phyloP scores from a whole-genome alignment of 2,113 vertebrate species.

The Brevimyrus niger region DNA sequence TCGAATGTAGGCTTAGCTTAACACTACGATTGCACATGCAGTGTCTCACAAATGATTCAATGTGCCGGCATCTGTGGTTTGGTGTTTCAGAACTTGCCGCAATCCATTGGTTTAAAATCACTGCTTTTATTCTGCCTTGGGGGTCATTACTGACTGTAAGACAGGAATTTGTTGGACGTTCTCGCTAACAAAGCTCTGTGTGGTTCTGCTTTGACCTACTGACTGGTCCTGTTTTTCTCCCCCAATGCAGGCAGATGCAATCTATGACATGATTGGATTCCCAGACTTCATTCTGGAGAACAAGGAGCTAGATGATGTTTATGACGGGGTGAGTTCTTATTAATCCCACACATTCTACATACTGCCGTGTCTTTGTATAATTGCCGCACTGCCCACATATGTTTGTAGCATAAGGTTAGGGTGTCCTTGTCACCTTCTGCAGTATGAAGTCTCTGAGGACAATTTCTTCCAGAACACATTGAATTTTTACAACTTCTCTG shows the following conservation, averaged over 20 bases:
- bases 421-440: conserved; percentile 17
- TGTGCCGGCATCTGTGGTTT: no score
- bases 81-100: no score
- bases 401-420: neutral
- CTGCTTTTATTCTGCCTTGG: neutral
- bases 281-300: conserved; percentile 93
- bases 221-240: neutral
- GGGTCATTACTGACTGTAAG: neutral
- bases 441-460: conserved; percentile 95
- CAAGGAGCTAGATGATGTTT: conserved; percentile 92
- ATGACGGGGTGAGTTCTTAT: conserved; percentile 74
- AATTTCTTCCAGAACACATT: conserved; percentile 98
- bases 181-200: neutral
- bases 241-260: conserved; percentile 74
- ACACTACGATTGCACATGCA: no score
- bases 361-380: neutral
- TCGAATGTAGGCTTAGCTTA: no score
- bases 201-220: neutral
- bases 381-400: neutral
- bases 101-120: no score
- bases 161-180: neutral
- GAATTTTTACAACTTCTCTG: conserved; percentile 97
- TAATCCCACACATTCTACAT: neutral
- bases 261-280: conserved; percentile 98
- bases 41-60: no score